A percentile compares a stretch with the other conserved stretches of the same genome.
phyloP scores from a whole-genome alignment of 1,140 invertebrate species.

The Nebria ingens region DNA sequence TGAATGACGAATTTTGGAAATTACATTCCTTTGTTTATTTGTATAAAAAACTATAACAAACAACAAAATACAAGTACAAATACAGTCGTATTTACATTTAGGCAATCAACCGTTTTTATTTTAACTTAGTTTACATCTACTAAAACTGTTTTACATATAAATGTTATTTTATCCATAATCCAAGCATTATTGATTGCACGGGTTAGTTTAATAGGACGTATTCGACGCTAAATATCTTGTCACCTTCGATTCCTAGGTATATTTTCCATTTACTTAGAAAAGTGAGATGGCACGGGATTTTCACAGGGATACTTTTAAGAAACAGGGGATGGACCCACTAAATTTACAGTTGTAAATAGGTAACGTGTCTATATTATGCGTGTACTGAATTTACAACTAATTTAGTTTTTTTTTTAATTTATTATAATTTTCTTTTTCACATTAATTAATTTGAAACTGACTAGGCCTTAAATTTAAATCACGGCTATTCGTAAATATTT shows the following conservation, averaged over 20 bases:
- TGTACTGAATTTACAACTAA: too few relatives aligned
- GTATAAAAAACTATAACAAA: slow-evolving; percentile 10
- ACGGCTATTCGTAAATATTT: slow-evolving; percentile 1
- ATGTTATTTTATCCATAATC: neutral
- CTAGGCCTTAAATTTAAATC: slow-evolving; percentile 5
- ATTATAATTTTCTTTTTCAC: neutral
- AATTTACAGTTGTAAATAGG: too few relatives aligned
- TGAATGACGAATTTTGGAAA: slow-evolving; percentile 1
- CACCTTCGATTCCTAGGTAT: neutral
- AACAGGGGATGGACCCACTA: neutral
- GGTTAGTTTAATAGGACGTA: slow-evolving; percentile 7
- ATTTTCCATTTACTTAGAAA: neutral
- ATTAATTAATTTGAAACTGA: slow-evolving; percentile 1
- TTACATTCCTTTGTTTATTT: slow-evolving; percentile 7
- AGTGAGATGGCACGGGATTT: slow-evolving; percentile 2
- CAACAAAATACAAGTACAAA: slow-evolving; percentile 8
- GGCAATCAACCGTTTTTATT: slow-evolving; percentile 1
- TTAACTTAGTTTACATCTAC: slow-evolving; percentile 3
- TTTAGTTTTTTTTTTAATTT: neutral
- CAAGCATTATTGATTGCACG: slow-evolving; percentile 9
- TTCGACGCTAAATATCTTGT: neutral
- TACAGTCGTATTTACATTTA: slow-evolving; percentile 4
- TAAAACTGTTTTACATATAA: slow-evolving; percentile 1
- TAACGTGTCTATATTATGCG: too few relatives aligned
- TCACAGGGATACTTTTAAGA: neutral